A percentile compares a stretch with the other conserved stretches of the same genome.
These are phyloP conservation scores for Nasonia oneida DNA, from an alignment of 2,888 invertebrate genomes.

Conservation along the genomic window DNA sequence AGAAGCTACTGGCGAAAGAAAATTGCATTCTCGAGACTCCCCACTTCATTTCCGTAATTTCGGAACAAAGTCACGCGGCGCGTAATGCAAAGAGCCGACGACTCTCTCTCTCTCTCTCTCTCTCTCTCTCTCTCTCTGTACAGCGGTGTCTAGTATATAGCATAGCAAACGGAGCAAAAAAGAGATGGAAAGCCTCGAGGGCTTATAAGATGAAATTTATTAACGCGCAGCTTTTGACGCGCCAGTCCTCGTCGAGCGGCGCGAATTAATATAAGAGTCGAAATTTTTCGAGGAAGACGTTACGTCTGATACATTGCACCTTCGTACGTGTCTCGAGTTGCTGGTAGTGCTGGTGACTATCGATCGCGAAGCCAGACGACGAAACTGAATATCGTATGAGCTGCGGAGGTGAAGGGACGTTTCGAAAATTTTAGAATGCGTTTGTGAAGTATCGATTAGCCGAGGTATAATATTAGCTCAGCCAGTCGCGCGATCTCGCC, in stretches of 20 bases:
- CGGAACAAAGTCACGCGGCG: constrained; percentile 53
- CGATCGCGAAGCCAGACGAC: no score
- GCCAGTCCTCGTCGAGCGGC: background rate
- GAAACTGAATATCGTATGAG: no score
- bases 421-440: no score
- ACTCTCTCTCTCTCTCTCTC: no score
- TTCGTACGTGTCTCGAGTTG: no score
- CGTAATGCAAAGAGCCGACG: constrained; percentile 34
- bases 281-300: no score
- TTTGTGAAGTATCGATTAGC: background rate
- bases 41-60: constrained; percentile 59
- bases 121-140: background rate
- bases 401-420: no score
- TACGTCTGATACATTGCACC: no score
- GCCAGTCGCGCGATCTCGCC: background rate
- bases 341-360: no score
- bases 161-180: background rate
- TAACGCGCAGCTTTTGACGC: constrained; percentile 41
- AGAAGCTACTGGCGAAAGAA: constrained; percentile 29
- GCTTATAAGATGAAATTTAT: constrained; percentile 52
- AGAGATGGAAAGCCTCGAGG: background rate
- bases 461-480: background rate
- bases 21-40: constrained; percentile 49
- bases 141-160: background rate
- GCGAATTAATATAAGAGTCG: background rate